Evolutionary conservation across 2,113 vertebrate genomes (phyloP), one percentile per base, ranked within the genome.

Genomic region (Argyrosomus japonicus): DNA sequence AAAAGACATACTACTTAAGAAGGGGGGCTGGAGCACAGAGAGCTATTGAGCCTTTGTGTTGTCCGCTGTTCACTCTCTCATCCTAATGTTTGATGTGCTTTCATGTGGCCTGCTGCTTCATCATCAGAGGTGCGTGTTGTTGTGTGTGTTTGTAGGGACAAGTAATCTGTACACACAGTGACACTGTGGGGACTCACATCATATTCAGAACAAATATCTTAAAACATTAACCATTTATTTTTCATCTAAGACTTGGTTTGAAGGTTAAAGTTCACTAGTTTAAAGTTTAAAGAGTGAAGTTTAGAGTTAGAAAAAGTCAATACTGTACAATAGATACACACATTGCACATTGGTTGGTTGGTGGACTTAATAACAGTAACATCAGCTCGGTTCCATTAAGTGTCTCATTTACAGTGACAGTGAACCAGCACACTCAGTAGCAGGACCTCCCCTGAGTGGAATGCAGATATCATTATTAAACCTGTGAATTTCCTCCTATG

Each of bases 51-150:
- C 75, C 80, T 88, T 89, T 87, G 85, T 89, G 60, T 43, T 60
- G 73, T 64, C 70, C 12, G 32, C 70, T 70, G 70, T 76, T 78
- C 84, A 14, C 63, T 82, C 68, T 62, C 77, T 88, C 86, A 68
- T 91, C 88, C 84, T 62, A 80, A 86, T 93, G 73, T 88, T 71
- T 90, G 86, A 91, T 89, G 82, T 84, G 82, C 90, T 93, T 92
- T 93, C 63, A 90, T 88, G 80, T 79, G 53, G 77, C 62, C 83
- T 21, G 47, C 77, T 53, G 69, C 79, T 74, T 84, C 84, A 76
- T 88, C 79, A 75, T 84, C 81, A 87, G 78, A 89, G 65, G 43
- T 7, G 19, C 43, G 63, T 69, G 54, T 54, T 50, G 77, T 29
- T 76, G 68, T 51, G 48, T 19, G 6, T 83, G 2, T 82, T 50